Base-by-base conservation (phyloP, 92 coral and sea anemone species). In the Chrysogorgia sp. region DNA sequence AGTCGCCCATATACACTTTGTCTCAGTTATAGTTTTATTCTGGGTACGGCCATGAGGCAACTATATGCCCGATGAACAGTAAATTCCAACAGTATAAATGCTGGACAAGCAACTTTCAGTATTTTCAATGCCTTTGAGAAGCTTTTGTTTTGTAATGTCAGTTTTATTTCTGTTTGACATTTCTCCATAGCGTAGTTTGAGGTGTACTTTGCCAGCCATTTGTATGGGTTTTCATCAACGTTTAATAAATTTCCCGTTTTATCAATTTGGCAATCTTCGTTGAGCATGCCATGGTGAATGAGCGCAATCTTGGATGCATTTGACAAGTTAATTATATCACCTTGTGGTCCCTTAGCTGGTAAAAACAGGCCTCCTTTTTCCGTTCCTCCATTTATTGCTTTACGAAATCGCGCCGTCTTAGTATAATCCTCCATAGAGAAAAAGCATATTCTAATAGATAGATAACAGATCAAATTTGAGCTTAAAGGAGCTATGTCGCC, bases 251-350 rank as follows among this genome's bases (percentile, higher is more conserved):
- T 17, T 52, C 59, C 59, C 22, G 21, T 17, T 17, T 23, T 17
- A 52, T 52, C 26, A 17, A 52, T 52, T 52, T 52, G 59, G 59
- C 59, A 52, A 17, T 23, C 59, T 17, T 52, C 59, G 26, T 52
- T 23, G 21, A 17, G 59, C 22, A 17, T 17, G 26, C 59, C 59
- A 17, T 52, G 59, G 26, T 52, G 59, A 52, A 52, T 23, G 21
- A 20, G 22, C 17, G 59, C 59, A 23, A 52, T 52, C 59, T 52
- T 52, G 6, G 59, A 52, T 23, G 6, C 59, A 52, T 52, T 23
- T 23, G 59, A 17, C 59, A 52, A 52, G 21, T 17, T 17, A 7
- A 52, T 52, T 6, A 52, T 52, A 17, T 52, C 20, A 52, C 4
- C 59, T 52, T 20, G 22, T 17, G 26, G 59, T 52, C 59, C 22